Percentiles rank a stretch among this genome's conserved stretches.
These are phyloP conservation scores for Ormyrus rosae DNA, from an alignment of 2,888 invertebrate species.

Conservation along the genomic window DNA sequence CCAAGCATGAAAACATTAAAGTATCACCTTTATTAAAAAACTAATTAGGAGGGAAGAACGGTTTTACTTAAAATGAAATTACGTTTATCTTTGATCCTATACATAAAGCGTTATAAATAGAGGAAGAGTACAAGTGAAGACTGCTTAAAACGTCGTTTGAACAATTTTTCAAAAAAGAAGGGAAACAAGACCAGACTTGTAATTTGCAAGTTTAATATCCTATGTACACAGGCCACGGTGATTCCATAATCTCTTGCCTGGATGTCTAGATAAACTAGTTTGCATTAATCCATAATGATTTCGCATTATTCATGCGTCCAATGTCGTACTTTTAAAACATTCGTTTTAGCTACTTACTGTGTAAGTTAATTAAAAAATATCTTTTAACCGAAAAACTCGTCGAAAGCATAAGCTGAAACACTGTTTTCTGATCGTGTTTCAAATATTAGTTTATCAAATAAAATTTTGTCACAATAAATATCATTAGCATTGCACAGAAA, in stretches of 20 bases:
- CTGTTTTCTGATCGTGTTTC: too few species aligned
- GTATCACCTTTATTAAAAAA: too few species aligned
- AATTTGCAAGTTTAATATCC: conserved; percentile 53
- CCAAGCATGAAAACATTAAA: too few species aligned
- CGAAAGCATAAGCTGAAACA: too few species aligned
- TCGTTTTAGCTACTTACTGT: background rate
- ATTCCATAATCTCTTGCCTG: conserved; percentile 43
- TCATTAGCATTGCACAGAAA: too few species aligned
- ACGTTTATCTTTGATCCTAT: too few species aligned
- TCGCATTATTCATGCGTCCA: background rate
- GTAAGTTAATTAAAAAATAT: background rate
- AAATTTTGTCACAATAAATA: too few species aligned
- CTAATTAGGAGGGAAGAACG: too few species aligned
- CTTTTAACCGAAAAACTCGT: background rate
- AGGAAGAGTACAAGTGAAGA: background rate
- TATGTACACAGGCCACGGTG: conserved; percentile 23
- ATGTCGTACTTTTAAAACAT: background rate
- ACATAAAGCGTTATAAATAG: background rate
- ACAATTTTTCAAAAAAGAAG: background rate
- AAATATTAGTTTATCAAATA: too few species aligned
- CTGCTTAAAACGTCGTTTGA: conserved; percentile 4
- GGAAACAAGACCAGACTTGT: conserved; percentile 14
- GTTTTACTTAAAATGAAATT: too few species aligned
- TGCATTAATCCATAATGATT: conserved; percentile 33
- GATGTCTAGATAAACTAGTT: conserved; percentile 28